Evolutionary conservation across 2,797 vertebrate species (phyloP), one percentile per base, ranked within the genome.

Genomic region (Cygnus olor): DNA sequence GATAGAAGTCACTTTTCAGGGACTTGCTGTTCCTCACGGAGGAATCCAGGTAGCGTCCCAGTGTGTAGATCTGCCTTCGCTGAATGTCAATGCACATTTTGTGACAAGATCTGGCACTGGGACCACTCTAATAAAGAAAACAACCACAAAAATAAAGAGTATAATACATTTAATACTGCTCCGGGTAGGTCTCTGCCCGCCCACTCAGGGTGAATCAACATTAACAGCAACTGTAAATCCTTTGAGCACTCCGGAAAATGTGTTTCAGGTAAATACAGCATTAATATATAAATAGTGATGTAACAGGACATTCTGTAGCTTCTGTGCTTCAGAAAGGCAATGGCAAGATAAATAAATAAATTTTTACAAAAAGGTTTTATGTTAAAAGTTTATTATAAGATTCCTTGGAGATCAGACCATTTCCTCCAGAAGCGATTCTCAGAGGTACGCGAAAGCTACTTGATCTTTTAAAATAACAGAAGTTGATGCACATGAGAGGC

Each of bases 61-160:
- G 97, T 0, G 99, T 99, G 98, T 99, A 99, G 97, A 99, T 99
- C 95, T 99, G 99, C 49, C 99, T 98, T n/a, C 99, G 97, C 15
- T 99, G 99, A 32, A 99, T 99, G 97, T 99, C 99, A 36, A 99
- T 99, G 96, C 99, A 99, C 99, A 99, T 99, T 97, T 99, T 99
- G 97, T 99, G 99, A 96, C 99, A 99, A 4, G 99, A 99, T 30
- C 99, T 98, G 60, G 99, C 99, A 34, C 99, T 99, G 2, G 99
- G 99, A 14, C 99, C 99, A 25, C 97, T 99, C 99, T 99, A 92
- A 71, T 32, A 63, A 80, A n/a, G 69, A 49, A 54, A 77, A 71
- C 4, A 6, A 81, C 4, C 30, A 64, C 12, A 36, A 36, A 66
- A 90, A 71, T 22, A 9, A 28, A 17, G 15, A 36, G 49, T 27